Evolutionary conservation across 2,797 vertebrate genomes (phyloP), one percentile per base, ranked within the genome.

Genomic region (Oophaga sylvatica): DNA sequence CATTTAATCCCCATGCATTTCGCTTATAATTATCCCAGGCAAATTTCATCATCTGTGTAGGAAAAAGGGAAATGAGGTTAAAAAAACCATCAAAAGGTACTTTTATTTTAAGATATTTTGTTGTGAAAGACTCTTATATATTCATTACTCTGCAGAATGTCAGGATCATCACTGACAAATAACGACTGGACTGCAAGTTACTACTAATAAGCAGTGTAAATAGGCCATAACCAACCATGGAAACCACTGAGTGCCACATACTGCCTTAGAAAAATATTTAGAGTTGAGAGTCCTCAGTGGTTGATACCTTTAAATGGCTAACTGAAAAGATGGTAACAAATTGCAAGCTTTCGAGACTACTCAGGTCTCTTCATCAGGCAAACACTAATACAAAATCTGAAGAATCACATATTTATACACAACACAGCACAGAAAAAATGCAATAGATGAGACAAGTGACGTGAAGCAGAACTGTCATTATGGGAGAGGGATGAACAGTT

Each of bases 1-100:
- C 98, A 92, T 99, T 99, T 95, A 96, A 96, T 93, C 98, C 98
- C 98, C 98, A 99, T 76, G 98, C 97, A 65, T 97, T 97, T 91
- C 85, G 96, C 91, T 97, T 96, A 94, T 99, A 99, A 96, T 97
- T 98, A 95, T 96, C 96, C 98, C 98, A 99, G 88, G 98, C 95
- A 92, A 98, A 96, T 93, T 97, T 97, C 98, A 99, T 99, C 98
- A 99, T 99, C 98, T 99, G 95, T 62, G 53, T 16, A 78, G 85
- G 76, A 89, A 91, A 77, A 94, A 92, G 31, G 16, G 59, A 53
- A 77, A 65, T 9, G 7, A 59, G 59, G 22, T 77, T 19, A 65
- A 63, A 76, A 31, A 16, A 78, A 35, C 4, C 22, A 16, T 35
- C 0, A 31, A 56, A 83, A 19, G 31, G 11, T n/a, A 60, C 22